Base-by-base conservation (phyloP, 2,888 invertebrate genomes). In the Apodemia duryi region DNA sequence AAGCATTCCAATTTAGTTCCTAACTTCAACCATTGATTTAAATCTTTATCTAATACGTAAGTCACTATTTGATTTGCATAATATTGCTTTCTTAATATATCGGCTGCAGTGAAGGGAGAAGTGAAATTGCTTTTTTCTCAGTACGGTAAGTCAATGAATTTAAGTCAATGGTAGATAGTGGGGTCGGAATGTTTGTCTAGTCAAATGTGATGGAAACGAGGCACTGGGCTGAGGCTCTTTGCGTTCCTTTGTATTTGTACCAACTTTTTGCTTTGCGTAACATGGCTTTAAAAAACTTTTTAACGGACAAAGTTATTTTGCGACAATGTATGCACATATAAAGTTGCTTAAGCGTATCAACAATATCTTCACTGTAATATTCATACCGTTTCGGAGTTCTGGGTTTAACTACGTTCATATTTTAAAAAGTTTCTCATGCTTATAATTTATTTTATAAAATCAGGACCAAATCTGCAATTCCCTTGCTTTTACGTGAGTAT, bases 31-130 rank as follows among this genome's bases (percentile, higher is more conserved):
- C 60, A 41, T 35, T 64, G 57, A 61, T 60, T 60, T 64, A 68
- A 71, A 70, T 69, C 68, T 71, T 69, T 68, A 64, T 65, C 70
- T 67, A 70, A 73, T 68, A 68, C 51, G 61, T 69, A 67, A 68
- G 69, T 69, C 63, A 71, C 69, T 71, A 70, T 73, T 69, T 73
- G 80, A 88, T 90, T 85, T 86, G 85, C 89, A 90, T 90, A 86
- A 86, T 88, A 91, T 91, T 91, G 88, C 86, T 88, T 90, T 82
- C 81, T 87, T 88, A 86, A 88, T 87, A 88, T 86, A 82, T 84
- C 78, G 79, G 78, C 74, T 74, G 75, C 75, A 77, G 78, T 77
- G 77, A 82, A 82, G 80, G 81, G 82, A 84, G 80, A 78, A 76
- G 78, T 80, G 80, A 86, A 86, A 88, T 88, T 89, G 88, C 83